These are phyloP conservation scores for Dipus sagitta DNA, from an alignment of 2,797 vertebrate genomes.

Conservation along the genomic window DNA sequence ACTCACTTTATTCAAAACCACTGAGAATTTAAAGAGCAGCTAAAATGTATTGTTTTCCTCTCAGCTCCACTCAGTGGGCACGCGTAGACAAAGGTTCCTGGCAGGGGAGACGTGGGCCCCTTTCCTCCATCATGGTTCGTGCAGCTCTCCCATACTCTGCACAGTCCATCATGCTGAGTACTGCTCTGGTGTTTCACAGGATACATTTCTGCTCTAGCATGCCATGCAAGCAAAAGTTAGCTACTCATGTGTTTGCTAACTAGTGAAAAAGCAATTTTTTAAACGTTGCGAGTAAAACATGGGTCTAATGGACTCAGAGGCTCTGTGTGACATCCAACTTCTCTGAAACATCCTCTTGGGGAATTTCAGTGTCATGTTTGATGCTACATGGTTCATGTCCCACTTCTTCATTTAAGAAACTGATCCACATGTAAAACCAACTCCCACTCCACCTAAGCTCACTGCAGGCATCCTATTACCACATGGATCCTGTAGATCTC, in stretches of 20 bases:
- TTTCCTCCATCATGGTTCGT: background rate
- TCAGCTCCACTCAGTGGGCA: background rate
- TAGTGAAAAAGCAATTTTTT: slow-evolving; percentile 32
- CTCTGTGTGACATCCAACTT: background rate
- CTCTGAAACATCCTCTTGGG: background rate
- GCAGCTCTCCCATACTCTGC: background rate
- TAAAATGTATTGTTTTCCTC: background rate
- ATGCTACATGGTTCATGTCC: background rate
- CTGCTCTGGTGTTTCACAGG: background rate
- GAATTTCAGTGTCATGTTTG: background rate
- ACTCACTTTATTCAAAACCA: slow-evolving; percentile 8
- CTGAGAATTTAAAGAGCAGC: slow-evolving; percentile 25
- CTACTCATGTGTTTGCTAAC: slow-evolving; percentile 46
- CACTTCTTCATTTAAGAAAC: slow-evolving; percentile 58
- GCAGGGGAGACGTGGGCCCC: background rate
- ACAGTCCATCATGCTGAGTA: background rate
- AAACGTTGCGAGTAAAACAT: slow-evolving; percentile 35
- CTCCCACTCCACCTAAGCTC: background rate
- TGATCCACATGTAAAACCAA: slow-evolving; percentile 8
- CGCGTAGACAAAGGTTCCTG: background rate
- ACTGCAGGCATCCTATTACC: slow-evolving; percentile 17
- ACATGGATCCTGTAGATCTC: background rate
- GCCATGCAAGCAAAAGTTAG: slow-evolving; percentile 17
- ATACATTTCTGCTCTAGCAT: background rate
- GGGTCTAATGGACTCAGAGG: slow-evolving; percentile 11